These are phyloP conservation scores for Actinernus sp. DNA, from an alignment of 92 coral and sea anemone species.

Conservation along the genomic window DNA sequence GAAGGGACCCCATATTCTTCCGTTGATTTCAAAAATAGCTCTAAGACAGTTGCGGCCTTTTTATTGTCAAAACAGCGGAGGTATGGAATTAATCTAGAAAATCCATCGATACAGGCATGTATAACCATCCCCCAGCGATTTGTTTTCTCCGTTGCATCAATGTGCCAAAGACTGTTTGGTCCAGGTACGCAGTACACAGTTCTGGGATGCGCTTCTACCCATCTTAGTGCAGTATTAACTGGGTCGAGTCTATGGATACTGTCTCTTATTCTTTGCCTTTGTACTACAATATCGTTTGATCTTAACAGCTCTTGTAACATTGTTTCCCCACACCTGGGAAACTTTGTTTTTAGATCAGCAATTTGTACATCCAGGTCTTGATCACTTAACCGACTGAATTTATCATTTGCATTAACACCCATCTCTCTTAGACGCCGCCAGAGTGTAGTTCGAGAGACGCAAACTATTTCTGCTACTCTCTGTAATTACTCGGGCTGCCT, in stretches of 20 bases:
- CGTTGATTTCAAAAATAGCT: not conserved
- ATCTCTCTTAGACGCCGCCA: too few species aligned
- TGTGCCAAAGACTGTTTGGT: slow-evolving; percentile 6
- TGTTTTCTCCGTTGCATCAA: not conserved
- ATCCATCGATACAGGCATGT: not conserved
- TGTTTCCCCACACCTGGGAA: slow-evolving; percentile 3
- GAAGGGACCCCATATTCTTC: slow-evolving; percentile 2
- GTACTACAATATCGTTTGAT: not conserved
- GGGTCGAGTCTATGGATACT: too few species aligned
- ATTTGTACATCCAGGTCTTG: not conserved
- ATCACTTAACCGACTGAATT: too few species aligned
- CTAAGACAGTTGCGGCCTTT: not conserved
- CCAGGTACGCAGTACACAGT: slow-evolving; percentile 2
- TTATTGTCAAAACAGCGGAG: not conserved
- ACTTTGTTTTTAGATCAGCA: not conserved
- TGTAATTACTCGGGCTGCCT: too few species aligned
- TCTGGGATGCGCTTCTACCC: slow-evolving; percentile 1
- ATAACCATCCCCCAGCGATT: slow-evolving; percentile 5
- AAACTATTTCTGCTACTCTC: not conserved
- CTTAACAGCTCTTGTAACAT: not conserved
- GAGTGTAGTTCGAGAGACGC: not conserved
- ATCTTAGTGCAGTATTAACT: too few species aligned
- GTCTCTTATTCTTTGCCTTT: not conserved
- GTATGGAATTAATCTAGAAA: not conserved
- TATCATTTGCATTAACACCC: too few species aligned